Percentiles rank a stretch among this genome's conserved stretches.
phyloP scores from a whole-genome alignment of 2,888 invertebrate species.

The Herminia tarsipennalis region DNA sequence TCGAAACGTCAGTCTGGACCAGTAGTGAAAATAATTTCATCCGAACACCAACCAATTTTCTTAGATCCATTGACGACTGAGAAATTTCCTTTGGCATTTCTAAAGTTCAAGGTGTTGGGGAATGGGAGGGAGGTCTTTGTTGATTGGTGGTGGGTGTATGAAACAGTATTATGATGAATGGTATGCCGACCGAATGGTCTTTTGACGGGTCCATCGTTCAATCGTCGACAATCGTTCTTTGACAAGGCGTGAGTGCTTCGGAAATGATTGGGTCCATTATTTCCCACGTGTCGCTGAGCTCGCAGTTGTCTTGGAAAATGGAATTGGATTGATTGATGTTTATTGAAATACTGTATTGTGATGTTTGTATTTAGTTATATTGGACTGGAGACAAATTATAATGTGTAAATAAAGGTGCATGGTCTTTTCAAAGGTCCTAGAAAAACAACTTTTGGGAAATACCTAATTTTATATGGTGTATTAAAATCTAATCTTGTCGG shows the following conservation, averaged over 20 bases:
- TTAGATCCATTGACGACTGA: conserved; percentile 40
- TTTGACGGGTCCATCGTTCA: conserved; percentile 81
- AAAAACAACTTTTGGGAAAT: no score
- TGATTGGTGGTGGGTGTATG: conserved; percentile 54
- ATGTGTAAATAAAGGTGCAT: no score
- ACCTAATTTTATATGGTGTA: no score
- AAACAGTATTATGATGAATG: conserved; percentile 78
- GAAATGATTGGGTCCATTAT: conserved; percentile 75
- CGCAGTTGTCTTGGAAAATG: conserved; percentile 30
- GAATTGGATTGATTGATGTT: conserved; percentile 33
- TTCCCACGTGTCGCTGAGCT: conserved; percentile 56
- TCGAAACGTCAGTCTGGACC: conserved; percentile 81
- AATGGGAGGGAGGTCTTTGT: conserved; percentile 41
- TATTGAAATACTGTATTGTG: conserved; percentile 13
- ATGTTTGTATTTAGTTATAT: no score
- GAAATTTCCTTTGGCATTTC: conserved; percentile 3
- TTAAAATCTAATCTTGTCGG: no score
- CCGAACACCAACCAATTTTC: conserved; percentile 46
- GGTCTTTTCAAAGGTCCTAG: no score
- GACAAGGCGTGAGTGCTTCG: conserved; percentile 65
- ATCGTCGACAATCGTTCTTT: conserved; percentile 77
- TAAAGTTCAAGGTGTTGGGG: background rate
- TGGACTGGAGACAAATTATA: no score
- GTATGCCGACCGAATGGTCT: conserved; percentile 73
- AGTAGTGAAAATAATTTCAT: conserved; percentile 81